Base-by-base conservation (phyloP, 1,140 invertebrate species). In the Myzus persicae region DNA sequence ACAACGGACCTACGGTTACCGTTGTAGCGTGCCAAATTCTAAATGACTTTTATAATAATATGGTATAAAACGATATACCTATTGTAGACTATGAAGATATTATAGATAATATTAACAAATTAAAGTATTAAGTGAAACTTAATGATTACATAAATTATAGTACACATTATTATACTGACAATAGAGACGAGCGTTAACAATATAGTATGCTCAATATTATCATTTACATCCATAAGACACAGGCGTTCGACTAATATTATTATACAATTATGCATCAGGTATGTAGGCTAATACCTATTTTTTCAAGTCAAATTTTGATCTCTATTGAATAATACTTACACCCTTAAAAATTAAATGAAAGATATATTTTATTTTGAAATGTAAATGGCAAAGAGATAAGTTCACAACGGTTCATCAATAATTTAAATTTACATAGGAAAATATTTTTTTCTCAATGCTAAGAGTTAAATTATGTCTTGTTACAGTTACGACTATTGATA, bases 41-140 rank as follows among this genome's bases (percentile, higher is more conserved):
- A 76, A 76, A 76, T 76, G 31, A 76, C 59, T n/a, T 76, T 76
- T 76, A 76, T 76, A n/a, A 76, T 76, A n/a, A 76, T 76, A 76
- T n/a, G 59, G n/a, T 76, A 36, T n/a, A 76, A 76, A 76, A 76
- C 31, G n/a, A 76, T 67, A 76, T 76, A 76, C n/a, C 59, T n/a
- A 67, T n/a, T 67, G 1, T 44, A 67, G 4, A 76, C 59, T 36
- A 36, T n/a, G 11, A n/a, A 76, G 59, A 20, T n/a, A 76, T 51
- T 51, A n/a, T n/a, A 51, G 48, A 76, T 76, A 76, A n/a, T 76
- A 76, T n/a, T 24, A 76, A 76, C 59, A 76, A n/a, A 76, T 76
- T 6, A 18, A 76, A n/a, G n/a, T 76, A 76, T n/a, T 76, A 6
- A 76, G 31, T n/a, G n/a, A 76, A 76, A 76, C 59, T n/a, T 76